phyloP scores from a whole-genome alignment of 2,888 invertebrate genomes.

The Perithous albicinctus region DNA sequence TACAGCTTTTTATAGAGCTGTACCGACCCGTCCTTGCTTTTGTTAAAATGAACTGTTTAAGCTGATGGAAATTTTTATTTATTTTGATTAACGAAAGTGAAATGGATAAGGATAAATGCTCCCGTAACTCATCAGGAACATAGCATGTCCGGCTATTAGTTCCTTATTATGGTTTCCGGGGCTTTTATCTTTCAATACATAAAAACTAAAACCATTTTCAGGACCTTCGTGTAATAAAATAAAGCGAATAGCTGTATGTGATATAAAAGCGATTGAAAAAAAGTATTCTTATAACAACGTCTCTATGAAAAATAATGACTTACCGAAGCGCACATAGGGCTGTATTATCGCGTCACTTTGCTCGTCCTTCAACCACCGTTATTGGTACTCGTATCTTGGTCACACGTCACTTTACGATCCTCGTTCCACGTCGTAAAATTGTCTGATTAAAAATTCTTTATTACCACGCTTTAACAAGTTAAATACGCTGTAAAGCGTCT shows the following conservation, averaged over 20 bases:
- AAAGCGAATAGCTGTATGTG: not conserved
- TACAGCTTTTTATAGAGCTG: no score
- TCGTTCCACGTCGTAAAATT: conserved; percentile 48
- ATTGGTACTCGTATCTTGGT: conserved; percentile 1
- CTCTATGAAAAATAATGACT: not conserved
- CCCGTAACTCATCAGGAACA: no score
- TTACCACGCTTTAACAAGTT: conserved; percentile 38
- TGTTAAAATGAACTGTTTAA: no score
- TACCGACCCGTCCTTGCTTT: no score
- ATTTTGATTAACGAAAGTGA: not conserved
- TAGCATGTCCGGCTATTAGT: no score
- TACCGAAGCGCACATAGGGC: not conserved
- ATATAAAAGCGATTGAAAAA: not conserved
- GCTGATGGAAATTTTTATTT: not conserved
- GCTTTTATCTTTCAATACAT: no score
- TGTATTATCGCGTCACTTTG: not conserved
- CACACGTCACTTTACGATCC: conserved; percentile 34
- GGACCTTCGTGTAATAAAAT: not conserved
- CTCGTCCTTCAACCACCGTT: conserved; percentile 1
- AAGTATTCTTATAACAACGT: not conserved
- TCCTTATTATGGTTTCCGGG: no score
- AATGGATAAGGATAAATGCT: no score
- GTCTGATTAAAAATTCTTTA: conserved; percentile 64
- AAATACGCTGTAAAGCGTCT: conserved; percentile 26
- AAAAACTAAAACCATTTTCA: not conserved